Percentiles rank a stretch among this genome's conserved stretches.
phyloP scores from a whole-genome alignment of 2,113 vertebrate genomes.

The Capreolus pygargus region DNA sequence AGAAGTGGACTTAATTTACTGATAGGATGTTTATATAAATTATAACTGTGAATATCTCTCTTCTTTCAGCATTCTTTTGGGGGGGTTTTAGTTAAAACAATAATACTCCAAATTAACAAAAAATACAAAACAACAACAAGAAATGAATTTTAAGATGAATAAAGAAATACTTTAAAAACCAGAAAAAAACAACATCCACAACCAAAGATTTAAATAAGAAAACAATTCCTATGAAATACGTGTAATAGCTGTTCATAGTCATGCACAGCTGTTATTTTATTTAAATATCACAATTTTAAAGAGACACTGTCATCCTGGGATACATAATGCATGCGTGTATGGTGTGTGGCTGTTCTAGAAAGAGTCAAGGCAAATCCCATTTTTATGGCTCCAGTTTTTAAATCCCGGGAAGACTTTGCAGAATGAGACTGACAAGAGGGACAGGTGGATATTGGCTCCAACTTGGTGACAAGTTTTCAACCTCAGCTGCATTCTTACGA shows the following conservation, averaged over 20 bases:
- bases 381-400: slow-evolving; percentile 81
- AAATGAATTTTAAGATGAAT: background rate
- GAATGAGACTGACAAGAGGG: slow-evolving; percentile 83
- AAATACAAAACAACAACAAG: background rate
- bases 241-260: background rate
- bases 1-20: slow-evolving; percentile 1
- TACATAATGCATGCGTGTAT: slow-evolving; percentile 62
- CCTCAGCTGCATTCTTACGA: slow-evolving; percentile 81
- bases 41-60: background rate
- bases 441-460: slow-evolving; percentile 83
- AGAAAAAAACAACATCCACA: background rate
- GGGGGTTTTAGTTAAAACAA: background rate
- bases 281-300: slow-evolving; percentile 78
- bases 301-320: slow-evolving; percentile 59
- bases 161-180: background rate
- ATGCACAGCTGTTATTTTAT: slow-evolving; percentile 81
- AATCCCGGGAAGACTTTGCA: slow-evolving; percentile 75
- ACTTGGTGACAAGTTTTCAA: slow-evolving; percentile 82
- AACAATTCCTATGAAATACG: background rate
- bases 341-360: slow-evolving; percentile 70
- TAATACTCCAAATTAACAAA: background rate
- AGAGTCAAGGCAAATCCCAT: slow-evolving; percentile 79
- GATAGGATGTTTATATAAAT: background rate
- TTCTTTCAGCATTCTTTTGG: background rate
- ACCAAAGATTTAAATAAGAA: background rate